A percentile compares a stretch with the other conserved stretches of the same genome.
Evolutionary conservation across 2,888 invertebrate genomes (phyloP).

Genomic region (Odontocerum albicorne): DNA sequence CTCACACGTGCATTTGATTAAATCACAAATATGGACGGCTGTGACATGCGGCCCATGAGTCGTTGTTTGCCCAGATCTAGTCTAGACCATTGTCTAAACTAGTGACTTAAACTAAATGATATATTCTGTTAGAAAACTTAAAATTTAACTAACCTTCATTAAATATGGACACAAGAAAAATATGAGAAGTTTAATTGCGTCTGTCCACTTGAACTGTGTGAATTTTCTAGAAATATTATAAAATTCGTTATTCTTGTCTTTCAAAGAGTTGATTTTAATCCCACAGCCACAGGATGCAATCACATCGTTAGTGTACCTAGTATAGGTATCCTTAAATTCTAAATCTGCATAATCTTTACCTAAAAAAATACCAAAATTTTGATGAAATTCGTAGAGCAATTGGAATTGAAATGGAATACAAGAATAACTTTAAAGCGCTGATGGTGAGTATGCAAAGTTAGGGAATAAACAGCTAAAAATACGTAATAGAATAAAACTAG

Average conservation of each 20-base stretch:
- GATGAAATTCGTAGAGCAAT: no score
- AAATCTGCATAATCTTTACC: conserved; percentile 10
- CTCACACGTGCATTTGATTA: no score
- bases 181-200: background rate
- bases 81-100: background rate
- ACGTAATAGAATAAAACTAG: no score
- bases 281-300: conserved; percentile 38
- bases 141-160: conserved; percentile 7
- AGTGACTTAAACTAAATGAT: background rate
- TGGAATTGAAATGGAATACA: no score
- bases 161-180: conserved; percentile 2
- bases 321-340: conserved; percentile 33
- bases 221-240: conserved; percentile 25
- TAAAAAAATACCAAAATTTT: background rate
- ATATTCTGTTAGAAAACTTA: background rate
- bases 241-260: conserved; percentile 32
- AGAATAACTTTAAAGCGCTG: no score
- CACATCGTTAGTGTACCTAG: conserved; percentile 35
- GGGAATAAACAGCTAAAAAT: no score
- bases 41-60: no score
- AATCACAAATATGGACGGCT: no score
- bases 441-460: no score
- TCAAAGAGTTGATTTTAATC: conserved; percentile 31
- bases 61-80: no score
- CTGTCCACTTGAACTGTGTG: background rate